These are phyloP conservation scores for Choloepus didactylus DNA, from an alignment of 2,797 vertebrate species.

Conservation along the genomic window DNA sequence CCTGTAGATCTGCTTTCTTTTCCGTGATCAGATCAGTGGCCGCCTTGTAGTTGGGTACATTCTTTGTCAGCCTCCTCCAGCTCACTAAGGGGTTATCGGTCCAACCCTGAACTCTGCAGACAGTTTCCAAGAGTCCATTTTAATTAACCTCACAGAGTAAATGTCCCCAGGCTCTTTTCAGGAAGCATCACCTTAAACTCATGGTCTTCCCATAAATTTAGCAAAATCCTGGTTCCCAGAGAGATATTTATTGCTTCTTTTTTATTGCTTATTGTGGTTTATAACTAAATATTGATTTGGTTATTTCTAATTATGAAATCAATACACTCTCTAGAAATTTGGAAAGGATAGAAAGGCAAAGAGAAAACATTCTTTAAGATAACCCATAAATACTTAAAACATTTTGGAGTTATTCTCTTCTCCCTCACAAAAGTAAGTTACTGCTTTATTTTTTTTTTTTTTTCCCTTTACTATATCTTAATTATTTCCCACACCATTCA, in stretches of 20 bases:
- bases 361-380: neutral
- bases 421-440: neutral
- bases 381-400: neutral
- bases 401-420: neutral
- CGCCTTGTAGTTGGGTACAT: neutral
- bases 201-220: neutral
- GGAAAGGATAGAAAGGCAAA: neutral
- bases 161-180: neutral
- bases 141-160: neutral
- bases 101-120: neutral
- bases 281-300: neutral
- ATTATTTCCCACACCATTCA: neutral
- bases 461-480: neutral
- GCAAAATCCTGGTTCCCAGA: neutral
- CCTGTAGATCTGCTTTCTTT: neutral
- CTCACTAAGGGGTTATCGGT: neutral
- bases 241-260: neutral
- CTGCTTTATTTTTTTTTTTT: neutral
- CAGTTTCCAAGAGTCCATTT: neutral
- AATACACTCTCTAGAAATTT: neutral
- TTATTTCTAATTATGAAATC: neutral
- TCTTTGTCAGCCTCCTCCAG: neutral
- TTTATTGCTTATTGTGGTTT: neutral
- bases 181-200: neutral
- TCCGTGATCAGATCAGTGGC: neutral